phyloP scores from a whole-genome alignment of 2,888 invertebrate species.

The Latheticus oryzae region DNA sequence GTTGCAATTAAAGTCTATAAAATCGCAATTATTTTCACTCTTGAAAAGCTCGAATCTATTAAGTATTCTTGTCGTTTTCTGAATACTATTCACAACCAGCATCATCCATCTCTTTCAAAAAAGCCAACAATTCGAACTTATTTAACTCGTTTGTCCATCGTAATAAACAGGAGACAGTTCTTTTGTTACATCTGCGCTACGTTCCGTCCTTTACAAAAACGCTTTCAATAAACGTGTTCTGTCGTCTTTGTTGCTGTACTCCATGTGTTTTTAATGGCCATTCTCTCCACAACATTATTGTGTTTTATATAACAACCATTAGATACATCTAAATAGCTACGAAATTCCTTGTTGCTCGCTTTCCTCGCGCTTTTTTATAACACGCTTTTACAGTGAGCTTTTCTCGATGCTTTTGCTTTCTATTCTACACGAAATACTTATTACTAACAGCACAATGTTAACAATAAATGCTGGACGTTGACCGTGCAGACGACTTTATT shows the following conservation, averaged over 20 bases:
- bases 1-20: constrained; percentile 6
- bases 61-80: not conserved
- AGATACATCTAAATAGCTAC: constrained; percentile 23
- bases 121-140: constrained; percentile 15
- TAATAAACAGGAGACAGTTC: constrained; percentile 18
- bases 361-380: constrained; percentile 13
- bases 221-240: constrained; percentile 15
- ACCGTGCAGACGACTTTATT: no score
- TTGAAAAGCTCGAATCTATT: not conserved
- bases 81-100: constrained; percentile 3
- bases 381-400: no score
- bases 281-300: constrained; percentile 24
- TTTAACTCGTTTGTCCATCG: constrained; percentile 14
- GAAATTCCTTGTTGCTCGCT: constrained; percentile 8
- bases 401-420: no score
- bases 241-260: constrained; percentile 7
- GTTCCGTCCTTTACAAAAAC: constrained; percentile 4
- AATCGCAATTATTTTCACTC: not conserved
- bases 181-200: constrained; percentile 2
- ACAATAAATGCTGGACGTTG: no score
- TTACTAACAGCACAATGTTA: no score
- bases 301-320: constrained; percentile 31
- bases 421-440: no score
- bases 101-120: constrained; percentile 9
- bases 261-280: constrained; percentile 29